Conservation (phyloP, 1,140 invertebrate genomes). For the Thaumetopoea pityocampa region DNA sequence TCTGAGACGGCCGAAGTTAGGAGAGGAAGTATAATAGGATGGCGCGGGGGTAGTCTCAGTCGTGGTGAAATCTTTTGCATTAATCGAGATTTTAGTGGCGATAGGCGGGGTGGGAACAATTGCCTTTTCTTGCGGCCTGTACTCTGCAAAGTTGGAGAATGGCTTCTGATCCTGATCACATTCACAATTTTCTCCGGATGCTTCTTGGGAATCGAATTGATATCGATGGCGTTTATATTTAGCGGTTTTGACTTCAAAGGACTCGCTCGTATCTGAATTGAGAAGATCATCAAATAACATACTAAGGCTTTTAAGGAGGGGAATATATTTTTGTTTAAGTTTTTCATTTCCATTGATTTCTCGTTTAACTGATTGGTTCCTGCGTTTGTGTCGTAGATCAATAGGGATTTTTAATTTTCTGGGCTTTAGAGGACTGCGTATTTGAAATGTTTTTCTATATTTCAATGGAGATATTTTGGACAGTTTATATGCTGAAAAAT, state of each 20-base stretch:
- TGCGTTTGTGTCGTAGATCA: slow-evolving; percentile 29
- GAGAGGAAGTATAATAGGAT: slow-evolving; percentile 54
- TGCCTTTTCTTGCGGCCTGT: slow-evolving; percentile 49
- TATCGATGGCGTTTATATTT: slow-evolving; percentile 34
- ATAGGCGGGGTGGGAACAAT: slow-evolving; percentile 41
- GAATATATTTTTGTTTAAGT: slow-evolving; percentile 50
- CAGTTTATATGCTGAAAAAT: slow-evolving; percentile 23
- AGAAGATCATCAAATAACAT: slow-evolving; percentile 63
- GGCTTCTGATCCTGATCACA: slow-evolving; percentile 31
- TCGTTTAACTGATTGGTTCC: slow-evolving; percentile 39
- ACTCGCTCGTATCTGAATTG: slow-evolving; percentile 35
- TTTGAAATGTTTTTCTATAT: slow-evolving; percentile 45
- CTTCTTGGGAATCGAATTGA: slow-evolving; percentile 20
- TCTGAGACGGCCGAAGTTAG: slow-evolving; percentile 61
- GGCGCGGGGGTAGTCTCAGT: slow-evolving; percentile 47
- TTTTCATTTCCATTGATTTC: slow-evolving; percentile 40
- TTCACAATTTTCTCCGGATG: slow-evolving; percentile 26
- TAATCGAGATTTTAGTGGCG: slow-evolving; percentile 35
- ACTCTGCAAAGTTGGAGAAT: slow-evolving; percentile 18
- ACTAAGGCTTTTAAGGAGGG: slow-evolving; percentile 57
- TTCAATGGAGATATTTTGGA: slow-evolving; percentile 32
- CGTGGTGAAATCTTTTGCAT: slow-evolving; percentile 27
- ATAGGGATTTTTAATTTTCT: slow-evolving; percentile 40
- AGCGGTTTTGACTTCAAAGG: slow-evolving; percentile 23
- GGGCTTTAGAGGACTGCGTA: slow-evolving; percentile 40